Base-by-base conservation (phyloP, 2,797 vertebrate species). In the Threskiornis aethiopicus region DNA sequence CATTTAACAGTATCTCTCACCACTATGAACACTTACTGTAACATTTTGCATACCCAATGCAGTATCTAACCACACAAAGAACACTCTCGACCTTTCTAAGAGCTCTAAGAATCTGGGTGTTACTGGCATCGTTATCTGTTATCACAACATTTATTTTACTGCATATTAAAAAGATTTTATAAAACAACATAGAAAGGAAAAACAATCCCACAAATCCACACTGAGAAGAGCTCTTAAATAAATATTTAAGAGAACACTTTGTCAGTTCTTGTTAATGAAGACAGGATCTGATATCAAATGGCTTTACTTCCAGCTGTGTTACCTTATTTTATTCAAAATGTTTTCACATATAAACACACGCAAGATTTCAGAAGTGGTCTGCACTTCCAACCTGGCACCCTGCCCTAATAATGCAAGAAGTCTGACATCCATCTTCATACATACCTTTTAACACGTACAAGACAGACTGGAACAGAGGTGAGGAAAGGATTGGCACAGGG, bases 371-470 rank as follows among this genome's bases (percentile, higher is more conserved):
- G 69, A 15, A 78, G 44, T 0, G 25, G 17, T n/a, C 64, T 81
- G 52, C 19, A 8, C 9, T 21, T 24, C 71, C 28, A 35, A 1
- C 13, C 37, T 11, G n/a, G 33, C 62, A 71, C 41, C 41, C n/a
- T 41, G n/a, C 17, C 14, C 20, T 6, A 24, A 2, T 1, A 25
- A 5, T 31, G 20, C 17, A 2, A 17, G 22, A 25, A 6, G 25
- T 4, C 17, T 3, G 16, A 47, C 24, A 29, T 3, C 67, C 18
- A 9, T 2, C 67, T 7, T 4, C 29, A 11, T 2, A 8, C 11
- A 2, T 2, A 10, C 33, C 35, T 28, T 16, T 10, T 2, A 11
- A 11, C 21, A 26, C 16, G 4, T 5, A 2, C 18, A 4, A 4
- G n/a, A 35, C 0, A 1, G 28, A n/a, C 5, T 6, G 41, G 57